These are phyloP conservation scores for Nipponia nippon DNA, from an alignment of 2,113 vertebrate species.

Conservation along the genomic window DNA sequence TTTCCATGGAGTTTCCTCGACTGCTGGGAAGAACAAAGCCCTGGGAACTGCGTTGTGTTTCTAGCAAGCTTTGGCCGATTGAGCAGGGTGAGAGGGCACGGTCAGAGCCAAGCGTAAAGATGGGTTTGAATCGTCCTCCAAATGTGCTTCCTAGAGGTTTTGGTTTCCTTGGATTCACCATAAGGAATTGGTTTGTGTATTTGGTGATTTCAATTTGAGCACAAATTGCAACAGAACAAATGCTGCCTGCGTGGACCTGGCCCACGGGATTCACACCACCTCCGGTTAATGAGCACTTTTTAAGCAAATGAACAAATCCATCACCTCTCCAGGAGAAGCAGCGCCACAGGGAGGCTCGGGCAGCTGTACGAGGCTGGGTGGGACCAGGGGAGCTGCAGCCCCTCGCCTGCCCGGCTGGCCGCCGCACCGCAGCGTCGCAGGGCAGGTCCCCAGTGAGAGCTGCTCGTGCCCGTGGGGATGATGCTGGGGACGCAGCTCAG, in stretches of 20 bases:
- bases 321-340: background rate
- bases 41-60: background rate
- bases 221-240: background rate
- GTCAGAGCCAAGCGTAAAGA: background rate
- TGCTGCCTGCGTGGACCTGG: background rate
- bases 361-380: background rate
- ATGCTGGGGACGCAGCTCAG: background rate
- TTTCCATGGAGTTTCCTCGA: background rate
- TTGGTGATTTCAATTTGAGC: background rate
- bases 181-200: background rate
- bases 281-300: background rate
- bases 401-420: background rate
- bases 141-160: background rate
- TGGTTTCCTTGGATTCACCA: background rate
- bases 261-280: background rate
- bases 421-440: rapidly evolving
- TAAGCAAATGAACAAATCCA: background rate
- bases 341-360: rapidly evolving
- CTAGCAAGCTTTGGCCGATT: background rate
- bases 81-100: background rate
- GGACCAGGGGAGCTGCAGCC: background rate
- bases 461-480: rapidly evolving
- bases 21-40: background rate
- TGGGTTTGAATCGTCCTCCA: background rate
- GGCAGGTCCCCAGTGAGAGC: background rate